Base-by-base conservation (phyloP, 2,888 invertebrate genomes). In the Odontomyia ornata region DNA sequence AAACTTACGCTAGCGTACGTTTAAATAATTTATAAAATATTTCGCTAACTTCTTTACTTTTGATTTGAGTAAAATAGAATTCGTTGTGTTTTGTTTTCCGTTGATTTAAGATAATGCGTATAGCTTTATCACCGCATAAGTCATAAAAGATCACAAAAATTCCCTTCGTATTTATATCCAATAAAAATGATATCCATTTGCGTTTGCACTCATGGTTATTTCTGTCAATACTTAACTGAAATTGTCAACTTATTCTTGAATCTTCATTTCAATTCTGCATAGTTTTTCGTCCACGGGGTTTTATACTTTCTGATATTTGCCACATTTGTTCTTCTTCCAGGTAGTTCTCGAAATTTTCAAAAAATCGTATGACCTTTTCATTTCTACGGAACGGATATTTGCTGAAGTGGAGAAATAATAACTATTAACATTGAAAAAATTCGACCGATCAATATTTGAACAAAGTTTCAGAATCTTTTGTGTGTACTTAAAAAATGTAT, bases 321-420 rank as follows among this genome's bases (percentile, higher is more conserved):
- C 99, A 99, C 92, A 99, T 95, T 77, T 96, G 95, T 87, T 99
- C 99, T 88, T 99, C 99, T 85, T 94, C 94, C 82, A 98, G 90
- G 85, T 93, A 95, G 87, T 98, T 95, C 85, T 97, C 95, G 88
- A 99, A 99, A 88, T 96, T 95, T 88, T 96, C 95, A 89, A 99
- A 98, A 89, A 97, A 97, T 81, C 93, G 91, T 82, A 98, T 93
- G 81, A 99, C 95, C 81, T 94, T 93, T 86, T 98, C 97, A 87
- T 95, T 96, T 86, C 94, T 95, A 88, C 96, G 95, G 87, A 96
- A 96, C 83, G 92, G 92, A 90, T 98, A 98, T 82, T 95, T 93
- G 86, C 97, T 97, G 88, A 2, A 52, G 13, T 36, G 7, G 13
- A 15, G 13, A 52, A 52, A n/a, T 64, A 30, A 15, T 18, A 52